phyloP scores from a whole-genome alignment of 1,140 invertebrate species.

The Neodiprion virginianus region DNA sequence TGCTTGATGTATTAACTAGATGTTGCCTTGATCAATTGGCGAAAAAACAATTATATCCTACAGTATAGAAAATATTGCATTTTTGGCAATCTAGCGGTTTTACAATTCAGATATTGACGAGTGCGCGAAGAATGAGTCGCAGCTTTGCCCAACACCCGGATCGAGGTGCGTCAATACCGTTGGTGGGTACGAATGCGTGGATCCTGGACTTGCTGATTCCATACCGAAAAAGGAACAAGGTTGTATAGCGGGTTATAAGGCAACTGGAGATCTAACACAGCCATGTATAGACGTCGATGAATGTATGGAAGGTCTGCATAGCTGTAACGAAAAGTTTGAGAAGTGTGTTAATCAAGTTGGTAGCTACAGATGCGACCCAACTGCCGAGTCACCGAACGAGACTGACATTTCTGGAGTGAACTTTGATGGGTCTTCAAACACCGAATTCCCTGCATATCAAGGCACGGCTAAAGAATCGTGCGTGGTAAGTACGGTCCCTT shows the following conservation, averaged over 20 bases:
- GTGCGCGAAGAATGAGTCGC: conserved; percentile 52
- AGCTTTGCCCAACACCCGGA: conserved; percentile 40
- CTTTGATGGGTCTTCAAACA: conserved; percentile 38
- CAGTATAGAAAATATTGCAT: background rate
- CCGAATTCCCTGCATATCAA: background rate
- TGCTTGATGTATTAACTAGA: background rate
- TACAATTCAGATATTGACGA: conserved; percentile 67
- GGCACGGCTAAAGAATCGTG: conserved; percentile 36
- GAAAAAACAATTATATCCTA: background rate
- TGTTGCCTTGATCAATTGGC: background rate
- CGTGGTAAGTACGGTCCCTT: too few relatives aligned
- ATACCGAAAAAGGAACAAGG: conserved; percentile 23
- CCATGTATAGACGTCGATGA: conserved; percentile 65
- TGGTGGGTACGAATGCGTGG: conserved; percentile 59
- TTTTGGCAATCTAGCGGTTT: background rate
- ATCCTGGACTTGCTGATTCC: conserved; percentile 11
- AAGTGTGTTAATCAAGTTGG: conserved; percentile 58
- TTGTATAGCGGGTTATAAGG: conserved; percentile 36
- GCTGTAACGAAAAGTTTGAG: conserved; percentile 49
- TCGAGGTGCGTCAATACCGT: conserved; percentile 58
- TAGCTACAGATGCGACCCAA: conserved; percentile 52
- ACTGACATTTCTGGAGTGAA: conserved; percentile 22
- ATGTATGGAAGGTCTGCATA: conserved; percentile 51
- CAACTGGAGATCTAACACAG: conserved; percentile 1
- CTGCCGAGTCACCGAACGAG: background rate